Base-by-base conservation (phyloP, 2,113 vertebrate species). In the Gnathonemus echidnorhynchus region DNA sequence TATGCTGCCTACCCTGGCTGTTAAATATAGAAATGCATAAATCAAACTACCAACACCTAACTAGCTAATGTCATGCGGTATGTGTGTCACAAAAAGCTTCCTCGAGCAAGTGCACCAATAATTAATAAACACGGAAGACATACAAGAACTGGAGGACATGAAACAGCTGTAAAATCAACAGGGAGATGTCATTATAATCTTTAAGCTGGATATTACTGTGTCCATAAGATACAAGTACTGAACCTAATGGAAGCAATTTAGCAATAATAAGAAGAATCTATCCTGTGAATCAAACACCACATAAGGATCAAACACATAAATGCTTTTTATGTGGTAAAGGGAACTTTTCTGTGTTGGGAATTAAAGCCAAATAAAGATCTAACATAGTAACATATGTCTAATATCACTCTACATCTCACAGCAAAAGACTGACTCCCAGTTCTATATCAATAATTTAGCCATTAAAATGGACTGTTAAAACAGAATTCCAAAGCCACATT, bases 21-120 rank as follows among this genome's bases (percentile, higher is more conserved):
- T 13, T 87, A 87, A 56, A 87, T 53, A 87, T 87, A 87, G 86
- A 53, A 87, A 87, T 3, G 49, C 27, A 87, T 87, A 53, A 87
- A 87, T 87, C 86, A 87, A 52, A 87, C 45, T 85, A 85, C 83
- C 45, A n/a, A 46, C 83, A 48, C 21, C 83, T n/a, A 46, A 52
- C 49, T 53, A 35, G 13, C 50, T 35, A 87, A 53, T 53, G 86
- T 53, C 86, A 87, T 31, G 49, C 17, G 0, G 10, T 21, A 87
- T 35, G 86, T 53, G 50, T 53, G 86, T 39, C 50, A 53, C 86
- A 53, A 48, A 87, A 87, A 42, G 86, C 39, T 87, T 87, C 50
- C 86, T 87, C 49, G 42, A 87, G 86, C 48, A 39, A 56, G 50
- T 19, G 3, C 86, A 52, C 5, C 27, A 35, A 87, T 53, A 87